Base-by-base conservation (phyloP, 1,140 invertebrate species). In the Anastrepha obliqua region DNA sequence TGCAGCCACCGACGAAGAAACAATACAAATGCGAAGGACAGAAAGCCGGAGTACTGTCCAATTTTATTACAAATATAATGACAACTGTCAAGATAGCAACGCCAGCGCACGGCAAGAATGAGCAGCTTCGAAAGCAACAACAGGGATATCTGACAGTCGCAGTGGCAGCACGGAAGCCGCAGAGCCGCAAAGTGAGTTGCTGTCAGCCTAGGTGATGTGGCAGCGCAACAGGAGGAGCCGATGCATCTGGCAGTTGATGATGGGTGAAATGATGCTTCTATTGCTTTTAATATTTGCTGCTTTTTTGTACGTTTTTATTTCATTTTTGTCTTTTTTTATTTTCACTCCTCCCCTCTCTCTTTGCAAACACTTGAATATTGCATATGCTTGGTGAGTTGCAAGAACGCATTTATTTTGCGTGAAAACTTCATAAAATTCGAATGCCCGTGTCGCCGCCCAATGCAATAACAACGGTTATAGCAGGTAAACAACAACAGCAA, bases 381-480 rank as follows among this genome's bases (percentile, higher is more conserved):
- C 44, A 81, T 20, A 29, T 29, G 44, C 13, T 81, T 20, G 74
- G 8, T 81, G 47, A 81, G 8, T 55, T 13, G n/a, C 67, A 81
- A 55, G 44, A 55, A 29, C 4, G 74, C 11, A 81, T 81, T 81
- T 81, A 55, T 81, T 81, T 81, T 81, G 74, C 51, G 74, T 55
- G 74, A 81, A 81, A 81, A 55, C 74, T 81, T 81, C 74, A 81
- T 81, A 42, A 81, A 81, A 81, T 58, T 81, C 74, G 74, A 81
- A 81, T 81, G 74, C 74, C 74, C n/a, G 55, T 55, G 74, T 55
- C 74, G 17, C 47, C 74, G 17, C 47, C 44, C 70, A n/a, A 81
- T 81, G 0, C 7, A 13, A 9, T 11, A 20, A 15, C 70, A 51
- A 17, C n/a, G 47, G 47, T 9, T n/a, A 81, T 8, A 20, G 47